phyloP scores from a whole-genome alignment of 2,113 vertebrate species.

The Dipodomys spectabilis region DNA sequence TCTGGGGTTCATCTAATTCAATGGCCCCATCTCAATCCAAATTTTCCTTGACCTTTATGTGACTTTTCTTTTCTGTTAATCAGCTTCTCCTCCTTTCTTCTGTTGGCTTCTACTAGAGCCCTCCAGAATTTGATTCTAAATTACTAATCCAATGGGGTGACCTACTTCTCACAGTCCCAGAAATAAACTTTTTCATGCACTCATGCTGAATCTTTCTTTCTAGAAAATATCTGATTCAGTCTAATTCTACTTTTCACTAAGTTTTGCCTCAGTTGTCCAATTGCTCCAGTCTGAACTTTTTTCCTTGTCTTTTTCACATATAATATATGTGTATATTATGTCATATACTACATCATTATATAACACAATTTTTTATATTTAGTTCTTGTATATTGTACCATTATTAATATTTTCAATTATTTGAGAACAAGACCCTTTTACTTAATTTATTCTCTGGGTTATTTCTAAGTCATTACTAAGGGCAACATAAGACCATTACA shows the following conservation, averaged over 20 bases:
- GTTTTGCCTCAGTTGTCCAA: not conserved
- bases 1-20: slow-evolving; percentile 67
- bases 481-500: not conserved
- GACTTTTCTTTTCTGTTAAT: slow-evolving; percentile 59
- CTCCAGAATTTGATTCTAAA: slow-evolving; percentile 64
- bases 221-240: not conserved
- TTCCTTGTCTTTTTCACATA: too few relatives aligned
- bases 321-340: too few relatives aligned
- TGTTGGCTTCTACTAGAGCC: not conserved
- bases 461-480: slow-evolving; percentile 13
- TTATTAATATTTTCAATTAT: not conserved
- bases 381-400: not conserved
- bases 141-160: slow-evolving; percentile 15
- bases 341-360: too few relatives aligned
- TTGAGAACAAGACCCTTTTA: not conserved
- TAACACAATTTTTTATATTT: not conserved
- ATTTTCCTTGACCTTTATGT: slow-evolving; percentile 62
- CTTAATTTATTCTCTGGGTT: slow-evolving; percentile 29
- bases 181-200: slow-evolving; percentile 22
- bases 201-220: slow-evolving; percentile 21
- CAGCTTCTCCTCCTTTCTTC: slow-evolving; percentile 65
- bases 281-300: not conserved
- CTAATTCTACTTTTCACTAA: not conserved
- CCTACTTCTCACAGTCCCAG: not conserved
- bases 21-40: slow-evolving; percentile 64